These are phyloP conservation scores for Listrodromus nycthemerus DNA, from an alignment of 2,888 invertebrate genomes.

Conservation along the genomic window DNA sequence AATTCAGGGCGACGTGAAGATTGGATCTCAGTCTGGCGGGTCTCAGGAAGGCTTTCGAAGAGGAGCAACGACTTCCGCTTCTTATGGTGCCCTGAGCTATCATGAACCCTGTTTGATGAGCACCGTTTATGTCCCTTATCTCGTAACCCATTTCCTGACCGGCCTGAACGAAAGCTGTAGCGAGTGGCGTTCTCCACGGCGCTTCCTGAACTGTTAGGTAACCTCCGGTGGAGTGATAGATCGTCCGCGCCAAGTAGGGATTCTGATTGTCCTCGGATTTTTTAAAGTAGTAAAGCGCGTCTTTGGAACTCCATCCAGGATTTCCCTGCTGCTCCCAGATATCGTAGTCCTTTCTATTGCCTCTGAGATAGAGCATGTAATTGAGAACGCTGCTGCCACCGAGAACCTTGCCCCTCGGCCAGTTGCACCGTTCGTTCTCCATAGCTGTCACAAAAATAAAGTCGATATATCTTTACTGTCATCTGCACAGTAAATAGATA, in stretches of 20 bases:
- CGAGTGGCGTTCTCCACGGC: conserved; percentile 93
- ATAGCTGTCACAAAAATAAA: conserved; percentile 87
- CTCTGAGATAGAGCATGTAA: conserved; percentile 96
- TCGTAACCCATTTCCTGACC: conserved; percentile 94
- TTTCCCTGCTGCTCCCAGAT: conserved; percentile 95
- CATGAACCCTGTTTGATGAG: conserved; percentile 95
- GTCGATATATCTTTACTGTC: not conserved
- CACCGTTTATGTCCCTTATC: conserved; percentile 95
- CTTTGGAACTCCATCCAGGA: conserved; percentile 94
- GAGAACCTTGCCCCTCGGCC: conserved; percentile 96
- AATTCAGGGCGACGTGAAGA: conserved; percentile 93
- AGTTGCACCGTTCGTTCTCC: conserved; percentile 93
- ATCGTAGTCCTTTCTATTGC: conserved; percentile 96
- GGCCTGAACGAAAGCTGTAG: conserved; percentile 92
- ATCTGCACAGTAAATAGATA: not conserved
- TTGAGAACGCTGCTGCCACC: conserved; percentile 96
- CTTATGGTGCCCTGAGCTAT: conserved; percentile 93
- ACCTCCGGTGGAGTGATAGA: conserved; percentile 92
- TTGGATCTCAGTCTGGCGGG: conserved; percentile 93
- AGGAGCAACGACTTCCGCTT: conserved; percentile 94
- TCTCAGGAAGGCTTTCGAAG: conserved; percentile 94
- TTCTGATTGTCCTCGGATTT: conserved; percentile 96
- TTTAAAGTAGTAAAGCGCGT: conserved; percentile 93
- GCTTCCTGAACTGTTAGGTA: conserved; percentile 94
- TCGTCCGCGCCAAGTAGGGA: conserved; percentile 92